Base-by-base conservation (phyloP, 2,113 vertebrate genomes). In the Gasterosteus aculeatus region DNA sequence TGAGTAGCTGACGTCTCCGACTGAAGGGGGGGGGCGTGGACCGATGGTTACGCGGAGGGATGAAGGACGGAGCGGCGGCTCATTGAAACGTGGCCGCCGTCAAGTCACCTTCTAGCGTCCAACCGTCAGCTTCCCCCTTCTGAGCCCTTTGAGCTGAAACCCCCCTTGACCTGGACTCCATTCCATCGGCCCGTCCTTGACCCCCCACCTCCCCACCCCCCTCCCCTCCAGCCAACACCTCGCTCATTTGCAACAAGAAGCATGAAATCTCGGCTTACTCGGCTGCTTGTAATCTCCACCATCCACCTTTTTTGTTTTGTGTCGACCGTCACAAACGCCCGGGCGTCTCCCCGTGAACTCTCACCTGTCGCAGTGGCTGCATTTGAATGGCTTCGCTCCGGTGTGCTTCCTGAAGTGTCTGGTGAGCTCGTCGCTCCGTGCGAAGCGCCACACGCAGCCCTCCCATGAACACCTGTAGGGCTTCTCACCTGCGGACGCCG, bases 341-440 rank as follows among this genome's bases (percentile, higher is more conserved):
- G 0, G 29, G 22, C 29, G 31, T 35, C 3, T 38, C 35, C 7
- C 2, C 10, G 1, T 7, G 44, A 0, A 3, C 71, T 80, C 93
- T 64, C 93, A 99, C 97, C 97, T 99, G 96, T 99, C 98, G 93
- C 98, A 99, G 94, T 99, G 96, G 86, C 95, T 96, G 94, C 98
- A 99, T 95, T 99, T 99, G 94, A 99, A 99, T 88, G 98, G 98
- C 94, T 98, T 99, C 67, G 97, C 96, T 92, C 98, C 98, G 18
- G 98, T 99, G 96, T 99, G 98, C 95, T 99, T 99, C 94, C 98
- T 96, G 96, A 98, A 99, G 94, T 99, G 98, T 95, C 98, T 96
- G 85, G 98, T 99, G 90, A 99, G 94, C 81, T 99, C 98, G 83
- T 99, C 98, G 77, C 97, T 99, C 73, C 98, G 96, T 90, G 98